These are phyloP conservation scores for Mohoua ochrocephala DNA, from an alignment of 2,113 vertebrate species.

Conservation along the genomic window DNA sequence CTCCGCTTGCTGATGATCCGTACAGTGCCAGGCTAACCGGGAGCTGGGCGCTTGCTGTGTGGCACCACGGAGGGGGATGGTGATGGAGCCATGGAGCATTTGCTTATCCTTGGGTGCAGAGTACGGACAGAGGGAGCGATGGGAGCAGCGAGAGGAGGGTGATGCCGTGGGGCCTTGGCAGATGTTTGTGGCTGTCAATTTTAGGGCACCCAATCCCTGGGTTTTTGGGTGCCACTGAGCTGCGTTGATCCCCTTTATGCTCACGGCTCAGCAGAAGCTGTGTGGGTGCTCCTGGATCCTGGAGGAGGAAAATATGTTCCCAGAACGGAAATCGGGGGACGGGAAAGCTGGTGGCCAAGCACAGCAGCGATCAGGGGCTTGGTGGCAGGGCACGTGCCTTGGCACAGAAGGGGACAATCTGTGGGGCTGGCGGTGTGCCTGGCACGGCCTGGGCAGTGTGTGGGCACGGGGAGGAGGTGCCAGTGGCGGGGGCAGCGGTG, in stretches of 20 bases:
- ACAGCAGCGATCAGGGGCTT: not conserved
- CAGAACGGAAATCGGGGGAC: rapidly evolving
- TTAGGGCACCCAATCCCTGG: not conserved
- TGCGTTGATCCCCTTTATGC: not conserved
- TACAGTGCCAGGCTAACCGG: not conserved
- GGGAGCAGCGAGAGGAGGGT: rapidly evolving
- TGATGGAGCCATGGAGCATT: rapidly evolving
- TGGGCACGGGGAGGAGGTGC: not conserved
- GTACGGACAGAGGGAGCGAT: rapidly evolving
- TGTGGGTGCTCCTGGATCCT: not conserved
- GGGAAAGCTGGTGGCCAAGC: not conserved
- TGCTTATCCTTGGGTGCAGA: not conserved
- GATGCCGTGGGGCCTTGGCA: not conserved
- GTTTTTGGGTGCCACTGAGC: not conserved
- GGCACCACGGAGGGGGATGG: not conserved
- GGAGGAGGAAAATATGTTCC: not conserved
- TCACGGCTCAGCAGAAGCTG: not conserved
- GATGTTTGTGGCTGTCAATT: not conserved
- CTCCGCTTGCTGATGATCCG: not conserved
- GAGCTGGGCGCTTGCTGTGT: not conserved
- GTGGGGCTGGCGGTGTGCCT: not conserved
- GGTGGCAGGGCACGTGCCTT: not conserved
- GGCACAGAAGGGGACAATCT: not conserved
- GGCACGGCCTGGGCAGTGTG: not conserved
- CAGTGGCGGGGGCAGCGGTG: not conserved